Percentiles rank a stretch among this genome's conserved stretches.
phyloP scores from a whole-genome alignment of 1,140 invertebrate genomes.

The Cardiocondyla obscurior region DNA sequence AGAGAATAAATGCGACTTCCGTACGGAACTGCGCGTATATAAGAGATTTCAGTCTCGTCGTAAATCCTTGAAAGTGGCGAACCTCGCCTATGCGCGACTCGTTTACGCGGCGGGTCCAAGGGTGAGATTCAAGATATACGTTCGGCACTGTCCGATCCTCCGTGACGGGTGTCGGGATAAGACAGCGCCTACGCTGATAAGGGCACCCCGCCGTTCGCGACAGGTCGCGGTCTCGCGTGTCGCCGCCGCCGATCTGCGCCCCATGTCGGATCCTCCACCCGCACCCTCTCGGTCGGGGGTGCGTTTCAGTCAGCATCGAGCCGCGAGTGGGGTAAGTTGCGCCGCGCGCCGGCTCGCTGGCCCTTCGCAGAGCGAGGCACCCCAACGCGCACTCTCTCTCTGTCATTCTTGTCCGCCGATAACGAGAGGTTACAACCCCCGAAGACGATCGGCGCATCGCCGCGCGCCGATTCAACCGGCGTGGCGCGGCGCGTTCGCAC shows the following conservation, averaged over 20 bases:
- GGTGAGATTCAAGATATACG: not conserved
- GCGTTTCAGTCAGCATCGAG: constrained; percentile 64
- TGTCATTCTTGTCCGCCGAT: not conserved
- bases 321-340: constrained; percentile 62
- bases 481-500: constrained; percentile 1
- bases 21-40: not conserved
- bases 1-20: not conserved
- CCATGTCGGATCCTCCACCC: constrained; percentile 24
- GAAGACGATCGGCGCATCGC: constrained; percentile 7
- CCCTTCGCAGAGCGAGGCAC: constrained; percentile 30
- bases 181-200: constrained; percentile 10
- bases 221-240: constrained; percentile 37
- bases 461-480: constrained; percentile 18
- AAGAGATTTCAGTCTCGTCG: not conserved
- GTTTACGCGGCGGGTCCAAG: not conserved
- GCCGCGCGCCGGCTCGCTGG: constrained; percentile 45
- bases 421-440: not conserved
- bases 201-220: not conserved
- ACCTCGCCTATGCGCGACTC: not conserved
- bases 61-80: not conserved
- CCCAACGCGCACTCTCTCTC: not conserved
- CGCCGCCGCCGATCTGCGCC: constrained; percentile 55
- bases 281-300: constrained; percentile 45
- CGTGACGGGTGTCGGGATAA: constrained; percentile 7
- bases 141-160: not conserved